Evolutionary conservation across 2,888 invertebrate genomes (phyloP).

Genomic region (Ephialtes manifestator): DNA sequence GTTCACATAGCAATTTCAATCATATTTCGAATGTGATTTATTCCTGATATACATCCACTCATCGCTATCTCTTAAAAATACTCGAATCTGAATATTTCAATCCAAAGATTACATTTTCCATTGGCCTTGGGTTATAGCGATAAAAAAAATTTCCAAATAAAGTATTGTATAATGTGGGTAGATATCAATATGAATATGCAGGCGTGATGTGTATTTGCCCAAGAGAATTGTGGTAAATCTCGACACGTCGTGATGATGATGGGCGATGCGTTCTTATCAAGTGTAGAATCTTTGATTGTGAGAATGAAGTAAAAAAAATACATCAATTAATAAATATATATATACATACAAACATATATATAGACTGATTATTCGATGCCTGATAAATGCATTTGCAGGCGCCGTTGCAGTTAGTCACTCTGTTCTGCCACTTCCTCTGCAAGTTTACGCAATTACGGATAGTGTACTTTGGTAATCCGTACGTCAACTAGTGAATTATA

Average conservation of each 20-base stretch:
- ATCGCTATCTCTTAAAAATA: slow-evolving; percentile 13
- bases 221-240: slow-evolving; percentile 9
- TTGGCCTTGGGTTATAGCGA: not conserved
- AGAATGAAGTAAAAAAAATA: slow-evolving; percentile 8
- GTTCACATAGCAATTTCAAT: no score
- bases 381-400: not conserved
- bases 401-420: not conserved
- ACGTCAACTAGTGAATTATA: slow-evolving; percentile 45
- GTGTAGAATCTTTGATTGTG: slow-evolving; percentile 1
- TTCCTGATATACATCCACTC: not conserved
- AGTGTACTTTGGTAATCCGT: not conserved
- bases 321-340: slow-evolving; percentile 8
- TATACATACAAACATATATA: no score
- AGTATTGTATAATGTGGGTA: slow-evolving; percentile 2
- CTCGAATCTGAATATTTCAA: not conserved
- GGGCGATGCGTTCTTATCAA: not conserved
- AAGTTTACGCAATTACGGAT: not conserved
- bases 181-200: slow-evolving; percentile 6
- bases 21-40: not conserved
- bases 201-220: not conserved
- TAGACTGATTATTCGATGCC: slow-evolving; percentile 1
- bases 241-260: slow-evolving; percentile 2
- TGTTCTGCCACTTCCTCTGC: not conserved
- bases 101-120: not conserved
- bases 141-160: not conserved